Percentiles rank a stretch among this genome's conserved stretches.
Evolutionary conservation across 2,888 invertebrate genomes (phyloP).

Genomic region (Muscina levida): DNA sequence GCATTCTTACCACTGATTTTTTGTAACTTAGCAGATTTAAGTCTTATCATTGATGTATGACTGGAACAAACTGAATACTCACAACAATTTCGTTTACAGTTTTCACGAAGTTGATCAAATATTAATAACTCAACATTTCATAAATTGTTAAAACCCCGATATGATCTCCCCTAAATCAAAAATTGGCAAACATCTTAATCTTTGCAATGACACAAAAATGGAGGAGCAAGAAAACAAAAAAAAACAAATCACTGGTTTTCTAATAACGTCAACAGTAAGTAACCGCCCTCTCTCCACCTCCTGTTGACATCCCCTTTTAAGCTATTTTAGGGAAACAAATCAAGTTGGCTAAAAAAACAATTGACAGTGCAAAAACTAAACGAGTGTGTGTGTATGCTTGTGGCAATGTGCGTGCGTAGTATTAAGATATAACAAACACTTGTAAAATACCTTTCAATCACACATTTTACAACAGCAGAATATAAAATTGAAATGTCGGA

Average conservation of each 20-base stretch:
- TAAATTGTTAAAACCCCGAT: too few relatives aligned
- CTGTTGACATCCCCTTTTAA: too few relatives aligned
- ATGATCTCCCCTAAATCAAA: neutral
- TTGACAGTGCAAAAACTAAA: constrained; percentile 25
- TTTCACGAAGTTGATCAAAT: too few relatives aligned
- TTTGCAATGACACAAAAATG: neutral
- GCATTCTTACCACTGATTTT: too few relatives aligned
- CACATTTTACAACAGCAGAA: constrained; percentile 51
- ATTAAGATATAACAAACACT: constrained; percentile 36
- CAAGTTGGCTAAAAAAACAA: neutral
- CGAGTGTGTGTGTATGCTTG: too few relatives aligned
- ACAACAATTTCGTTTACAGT: neutral
- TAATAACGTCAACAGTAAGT: neutral
- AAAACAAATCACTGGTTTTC: too few relatives aligned
- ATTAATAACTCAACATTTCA: too few relatives aligned
- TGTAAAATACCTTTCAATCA: constrained; percentile 52
- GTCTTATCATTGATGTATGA: too few relatives aligned
- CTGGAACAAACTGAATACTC: too few relatives aligned
- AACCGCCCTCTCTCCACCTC: neutral
- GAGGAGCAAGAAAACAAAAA: neutral
- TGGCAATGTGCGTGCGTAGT: too few relatives aligned
- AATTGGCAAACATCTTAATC: neutral
- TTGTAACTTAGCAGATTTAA: too few relatives aligned
- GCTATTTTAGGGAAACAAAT: too few relatives aligned
- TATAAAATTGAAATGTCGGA: constrained; percentile 31